A percentile compares a stretch with the other conserved stretches of the same genome.
phyloP scores from a whole-genome alignment of 2,797 vertebrate species.

The Mallotus villosus region DNA sequence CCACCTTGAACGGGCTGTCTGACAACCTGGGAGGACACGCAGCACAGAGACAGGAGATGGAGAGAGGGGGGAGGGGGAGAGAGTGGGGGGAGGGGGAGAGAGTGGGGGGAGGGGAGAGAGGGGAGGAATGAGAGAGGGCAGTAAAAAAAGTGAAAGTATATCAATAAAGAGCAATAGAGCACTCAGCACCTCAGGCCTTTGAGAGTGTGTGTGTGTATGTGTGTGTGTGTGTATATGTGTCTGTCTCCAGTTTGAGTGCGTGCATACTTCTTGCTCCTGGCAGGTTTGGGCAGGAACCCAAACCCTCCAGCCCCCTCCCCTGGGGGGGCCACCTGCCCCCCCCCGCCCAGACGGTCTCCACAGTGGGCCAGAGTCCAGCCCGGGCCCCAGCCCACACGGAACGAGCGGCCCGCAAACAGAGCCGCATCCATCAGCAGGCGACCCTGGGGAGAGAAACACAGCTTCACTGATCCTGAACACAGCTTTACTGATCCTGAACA shows the following conservation, averaged over 20 bases:
- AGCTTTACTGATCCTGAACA: too few species aligned
- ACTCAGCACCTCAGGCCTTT: too few species aligned
- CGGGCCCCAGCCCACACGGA: constrained; percentile 92
- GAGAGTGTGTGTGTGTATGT: too few species aligned
- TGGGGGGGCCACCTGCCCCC: constrained; percentile 37
- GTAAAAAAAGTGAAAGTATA: too few species aligned
- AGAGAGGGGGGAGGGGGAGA: not conserved
- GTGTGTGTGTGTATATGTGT: not conserved
- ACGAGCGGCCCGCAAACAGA: constrained; percentile 86
- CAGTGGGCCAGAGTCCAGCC: constrained; percentile 85
- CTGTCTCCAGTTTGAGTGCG: not conserved
- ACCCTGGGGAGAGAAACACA: constrained; percentile 60
- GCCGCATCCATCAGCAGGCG: constrained; percentile 87
- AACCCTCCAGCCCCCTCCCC: constrained; percentile 71
- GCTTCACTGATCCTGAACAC: too few species aligned
- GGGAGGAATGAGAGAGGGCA: not conserved
- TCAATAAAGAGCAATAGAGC: not conserved
- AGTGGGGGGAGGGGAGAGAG: not conserved
- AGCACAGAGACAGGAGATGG: not conserved
- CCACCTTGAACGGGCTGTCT: constrained; percentile 87
- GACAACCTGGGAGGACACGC: constrained; percentile 68
- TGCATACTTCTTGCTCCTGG: constrained; percentile 83
- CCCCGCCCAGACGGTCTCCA: constrained; percentile 68
- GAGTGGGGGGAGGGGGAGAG: not conserved
- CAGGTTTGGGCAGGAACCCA: constrained; percentile 81